Evolutionary conservation across 1,140 invertebrate species (phyloP), one percentile per base, ranked within the genome.

Genomic region (Lineus longissimus): DNA sequence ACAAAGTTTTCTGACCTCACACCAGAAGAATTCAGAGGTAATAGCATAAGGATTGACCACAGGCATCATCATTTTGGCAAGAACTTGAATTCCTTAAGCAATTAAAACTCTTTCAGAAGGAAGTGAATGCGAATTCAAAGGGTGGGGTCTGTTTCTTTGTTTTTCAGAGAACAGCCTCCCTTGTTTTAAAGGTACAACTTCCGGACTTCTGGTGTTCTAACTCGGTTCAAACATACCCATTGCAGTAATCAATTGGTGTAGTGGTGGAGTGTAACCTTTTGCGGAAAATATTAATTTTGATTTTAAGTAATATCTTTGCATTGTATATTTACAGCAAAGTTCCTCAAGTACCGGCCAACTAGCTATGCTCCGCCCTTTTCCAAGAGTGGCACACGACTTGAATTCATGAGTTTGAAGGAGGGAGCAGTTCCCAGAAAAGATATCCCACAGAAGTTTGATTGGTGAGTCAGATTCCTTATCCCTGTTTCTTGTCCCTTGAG

Each of bases 1-100:
- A 93, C 89, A 1, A 80, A 86, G 70, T 89, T 87, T 69, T 90
- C 91, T 6, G 90, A 93, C 76, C 81, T 92, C 75, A 88, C 86
- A 17, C 85, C 86, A 64, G 79, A 86, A 29, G 90, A 92, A 82
- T 92, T 91, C 72, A 84, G 65, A 76, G 72, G 77, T 79, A 57
- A 66, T 4, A 4, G 6, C 9, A 51, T 27, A 9, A 51, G n/a
- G 9, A 51, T 7, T 6, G 25, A 4, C 25, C 47, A 51, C 25
- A 6, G 47, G n/a, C 47, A 7, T 51, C 6, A n/a, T 51, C 6
- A 51, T 23, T 51, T 7, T 7, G 9, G 4, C n/a, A 51, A n/a
- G n/a, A 27, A n/a, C 9, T 4, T 27, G 6, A 4, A 51, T 51
- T 19, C 25, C n/a, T 6, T 19, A 19, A 19, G n/a, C n/a, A n/a